Evolutionary conservation across 2,113 vertebrate species (phyloP).

Genomic region (Theristicus caerulescens): DNA sequence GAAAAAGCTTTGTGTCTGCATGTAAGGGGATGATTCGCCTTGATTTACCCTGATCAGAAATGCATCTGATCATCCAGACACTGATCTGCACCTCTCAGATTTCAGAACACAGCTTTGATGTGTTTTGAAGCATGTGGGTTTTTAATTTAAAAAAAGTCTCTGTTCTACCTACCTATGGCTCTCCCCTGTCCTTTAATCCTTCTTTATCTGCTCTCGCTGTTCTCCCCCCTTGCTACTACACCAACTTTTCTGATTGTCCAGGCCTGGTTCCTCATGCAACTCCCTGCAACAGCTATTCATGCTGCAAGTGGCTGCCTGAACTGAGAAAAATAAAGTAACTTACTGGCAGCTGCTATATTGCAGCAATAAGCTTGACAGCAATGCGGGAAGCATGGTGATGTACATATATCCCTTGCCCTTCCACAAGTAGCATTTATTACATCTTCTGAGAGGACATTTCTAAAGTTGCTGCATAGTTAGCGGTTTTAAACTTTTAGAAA

Average conservation of each 20-base stretch:
- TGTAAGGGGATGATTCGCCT: fast-evolving
- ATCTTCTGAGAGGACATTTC: background rate
- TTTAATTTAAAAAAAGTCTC: background rate
- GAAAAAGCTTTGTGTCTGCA: background rate
- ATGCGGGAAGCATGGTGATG: background rate
- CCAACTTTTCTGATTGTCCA: background rate
- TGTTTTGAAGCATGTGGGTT: fast-evolving
- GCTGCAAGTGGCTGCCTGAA: background rate
- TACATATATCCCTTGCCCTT: background rate
- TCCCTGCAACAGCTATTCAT: background rate
- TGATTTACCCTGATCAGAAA: background rate
- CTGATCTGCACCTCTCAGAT: background rate
- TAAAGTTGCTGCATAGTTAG: background rate
- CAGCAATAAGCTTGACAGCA: background rate
- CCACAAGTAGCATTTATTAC: background rate
- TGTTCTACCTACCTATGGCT: background rate
- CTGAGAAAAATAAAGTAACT: background rate
- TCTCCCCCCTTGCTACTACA: background rate
- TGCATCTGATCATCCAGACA: background rate
- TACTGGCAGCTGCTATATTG: background rate
- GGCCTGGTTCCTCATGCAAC: background rate
- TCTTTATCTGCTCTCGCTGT: background rate
- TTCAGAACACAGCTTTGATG: background rate
- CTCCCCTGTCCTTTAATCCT: background rate
- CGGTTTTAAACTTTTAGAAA: background rate